A percentile compares a stretch with the other conserved stretches of the same genome.
These are phyloP conservation scores for Rhopilema esculentum DNA, from an alignment of 30 jellyfish, hydroid and myxozoan genomes.

Conservation along the genomic window DNA sequence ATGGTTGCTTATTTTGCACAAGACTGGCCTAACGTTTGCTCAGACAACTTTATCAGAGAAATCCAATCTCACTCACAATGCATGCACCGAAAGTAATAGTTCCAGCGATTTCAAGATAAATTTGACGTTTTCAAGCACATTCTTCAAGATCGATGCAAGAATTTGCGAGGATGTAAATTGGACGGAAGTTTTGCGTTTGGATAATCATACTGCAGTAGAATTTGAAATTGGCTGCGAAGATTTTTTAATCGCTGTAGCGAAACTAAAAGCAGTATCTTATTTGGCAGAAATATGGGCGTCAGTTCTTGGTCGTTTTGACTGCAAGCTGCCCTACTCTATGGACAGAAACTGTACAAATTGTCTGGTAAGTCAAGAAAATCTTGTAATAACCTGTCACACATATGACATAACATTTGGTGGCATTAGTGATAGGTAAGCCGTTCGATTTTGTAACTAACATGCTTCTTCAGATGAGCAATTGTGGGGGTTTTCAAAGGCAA, in stretches of 20 bases:
- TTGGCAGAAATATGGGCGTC: background rate
- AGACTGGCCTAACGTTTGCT: background rate
- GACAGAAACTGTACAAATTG: slow-evolving; percentile 29
- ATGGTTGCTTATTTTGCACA: background rate
- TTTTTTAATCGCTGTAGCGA: background rate
- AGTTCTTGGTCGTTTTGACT: slow-evolving; percentile 28
- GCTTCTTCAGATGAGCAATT: too few relatives aligned
- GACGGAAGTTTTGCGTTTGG: background rate
- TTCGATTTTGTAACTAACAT: too few relatives aligned
- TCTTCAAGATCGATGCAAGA: background rate
- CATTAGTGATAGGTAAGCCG: too few relatives aligned
- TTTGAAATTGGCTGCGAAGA: background rate
- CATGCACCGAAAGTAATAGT: background rate
- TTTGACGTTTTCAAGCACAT: background rate
- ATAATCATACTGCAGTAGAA: background rate
- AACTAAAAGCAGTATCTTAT: background rate
- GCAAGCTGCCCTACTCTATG: slow-evolving; percentile 20
- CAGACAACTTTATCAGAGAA: background rate
- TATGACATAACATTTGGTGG: too few relatives aligned
- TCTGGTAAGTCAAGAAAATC: slow-evolving; percentile 12
- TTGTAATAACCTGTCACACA: too few relatives aligned
- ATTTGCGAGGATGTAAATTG: slow-evolving; percentile 7
- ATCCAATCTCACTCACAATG: background rate
- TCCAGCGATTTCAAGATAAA: background rate
- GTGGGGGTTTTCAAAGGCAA: too few relatives aligned